Conservation (phyloP, 2,797 vertebrate genomes). For the Sebastes umbrosus region DNA sequence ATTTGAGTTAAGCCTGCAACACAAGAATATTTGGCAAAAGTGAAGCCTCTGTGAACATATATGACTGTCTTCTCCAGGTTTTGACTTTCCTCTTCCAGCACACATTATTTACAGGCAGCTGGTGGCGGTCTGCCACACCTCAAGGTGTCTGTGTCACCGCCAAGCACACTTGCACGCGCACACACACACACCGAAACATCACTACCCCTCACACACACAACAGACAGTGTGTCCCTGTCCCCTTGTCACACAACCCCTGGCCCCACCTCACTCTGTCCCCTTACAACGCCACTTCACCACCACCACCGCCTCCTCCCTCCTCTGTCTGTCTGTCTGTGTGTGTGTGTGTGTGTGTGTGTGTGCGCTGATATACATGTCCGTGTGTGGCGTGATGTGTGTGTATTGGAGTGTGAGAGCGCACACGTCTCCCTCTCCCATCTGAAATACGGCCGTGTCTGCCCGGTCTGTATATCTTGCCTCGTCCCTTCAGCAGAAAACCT, state of each 20-base stretch:
- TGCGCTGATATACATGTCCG: conserved; percentile 25
- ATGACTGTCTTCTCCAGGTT: conserved; percentile 35
- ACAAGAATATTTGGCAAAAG: neutral
- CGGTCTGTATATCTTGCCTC: conserved; percentile 66
- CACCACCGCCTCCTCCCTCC: conserved; percentile 32
- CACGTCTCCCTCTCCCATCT: conserved; percentile 45
- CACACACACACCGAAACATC: conserved; percentile 27
- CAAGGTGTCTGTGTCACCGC: conserved; percentile 71
- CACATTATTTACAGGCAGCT: conserved; percentile 81
- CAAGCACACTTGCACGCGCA: conserved; percentile 18
- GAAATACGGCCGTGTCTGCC: conserved; percentile 71
- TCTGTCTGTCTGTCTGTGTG: neutral
- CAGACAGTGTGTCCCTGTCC: conserved; percentile 60
- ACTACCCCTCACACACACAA: conserved; percentile 46
- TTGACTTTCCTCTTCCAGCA: conserved; percentile 57
- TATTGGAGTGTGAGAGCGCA: conserved; percentile 36
- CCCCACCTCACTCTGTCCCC: conserved; percentile 60
- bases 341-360: conserved; percentile 12
- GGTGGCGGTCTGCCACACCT: conserved; percentile 73
- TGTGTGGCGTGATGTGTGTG: conserved; percentile 41
- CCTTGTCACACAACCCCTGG: conserved; percentile 65
- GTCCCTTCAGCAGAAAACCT: conserved; percentile 69
- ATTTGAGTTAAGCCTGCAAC: neutral
- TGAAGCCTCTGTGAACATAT: neutral
- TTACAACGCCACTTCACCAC: conserved; percentile 59